phyloP scores from a whole-genome alignment of 2,797 vertebrate species.

The Sebastes dallii region DNA sequence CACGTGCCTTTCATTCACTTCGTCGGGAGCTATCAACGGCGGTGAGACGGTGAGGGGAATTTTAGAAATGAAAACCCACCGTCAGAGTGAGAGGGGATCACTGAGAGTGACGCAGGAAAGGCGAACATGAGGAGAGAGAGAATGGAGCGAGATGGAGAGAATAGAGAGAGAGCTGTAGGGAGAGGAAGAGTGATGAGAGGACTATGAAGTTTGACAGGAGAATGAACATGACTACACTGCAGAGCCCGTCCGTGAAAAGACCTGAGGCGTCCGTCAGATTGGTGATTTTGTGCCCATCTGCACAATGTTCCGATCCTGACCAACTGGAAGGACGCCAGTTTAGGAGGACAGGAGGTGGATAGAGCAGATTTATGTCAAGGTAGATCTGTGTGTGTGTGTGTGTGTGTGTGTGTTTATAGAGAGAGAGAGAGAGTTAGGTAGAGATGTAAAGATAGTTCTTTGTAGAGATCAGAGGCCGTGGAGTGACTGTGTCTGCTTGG shows the following conservation, averaged over 20 bases:
- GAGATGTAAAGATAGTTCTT: slow-evolving; percentile 35
- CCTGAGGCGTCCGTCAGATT: slow-evolving; percentile 58
- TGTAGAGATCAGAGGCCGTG: slow-evolving; percentile 45
- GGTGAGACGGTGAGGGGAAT: neutral
- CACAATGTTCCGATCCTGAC: slow-evolving; percentile 55
- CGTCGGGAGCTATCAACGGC: neutral
- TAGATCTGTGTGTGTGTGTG: neutral
- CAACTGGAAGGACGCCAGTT: slow-evolving; percentile 57
- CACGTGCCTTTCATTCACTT: neutral
- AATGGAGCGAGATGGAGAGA: neutral
- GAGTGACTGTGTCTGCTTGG: slow-evolving; percentile 33
- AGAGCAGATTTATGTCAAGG: slow-evolving; percentile 34
- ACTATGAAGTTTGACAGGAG: slow-evolving; percentile 66
- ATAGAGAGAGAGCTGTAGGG: slow-evolving; percentile 12
- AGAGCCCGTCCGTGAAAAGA: slow-evolving; percentile 56
- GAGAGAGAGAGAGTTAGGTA: neutral
- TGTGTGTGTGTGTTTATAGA: neutral
- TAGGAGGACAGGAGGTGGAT: slow-evolving; percentile 29
- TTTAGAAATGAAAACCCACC: neutral
- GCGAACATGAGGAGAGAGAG: neutral
- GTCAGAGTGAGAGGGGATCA: neutral
- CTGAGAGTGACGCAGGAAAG: slow-evolving; percentile 30
- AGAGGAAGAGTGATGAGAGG: slow-evolving; percentile 60
- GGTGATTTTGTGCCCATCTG: slow-evolving; percentile 67
- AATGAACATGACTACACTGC: slow-evolving; percentile 61